These are phyloP conservation scores for Gavia stellata DNA, from an alignment of 2,113 vertebrate genomes.

Conservation along the genomic window DNA sequence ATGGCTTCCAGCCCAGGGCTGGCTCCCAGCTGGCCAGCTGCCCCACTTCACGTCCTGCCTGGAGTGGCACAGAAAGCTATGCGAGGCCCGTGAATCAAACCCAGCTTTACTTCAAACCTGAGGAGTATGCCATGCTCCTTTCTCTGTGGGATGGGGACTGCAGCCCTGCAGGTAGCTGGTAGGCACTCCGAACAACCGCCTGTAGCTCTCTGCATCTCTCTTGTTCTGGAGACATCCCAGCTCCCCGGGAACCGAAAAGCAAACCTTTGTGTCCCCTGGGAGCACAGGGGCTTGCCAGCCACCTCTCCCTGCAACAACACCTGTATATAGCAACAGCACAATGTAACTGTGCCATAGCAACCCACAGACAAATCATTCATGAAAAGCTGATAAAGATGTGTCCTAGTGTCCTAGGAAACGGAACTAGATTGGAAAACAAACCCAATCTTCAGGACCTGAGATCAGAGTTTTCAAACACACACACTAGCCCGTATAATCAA, in stretches of 20 bases:
- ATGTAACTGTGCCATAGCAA: background rate
- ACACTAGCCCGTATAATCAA: background rate
- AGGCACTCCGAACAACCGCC: background rate
- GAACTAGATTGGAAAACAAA: background rate
- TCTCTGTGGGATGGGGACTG: background rate
- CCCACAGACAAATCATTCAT: background rate
- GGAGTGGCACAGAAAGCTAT: background rate
- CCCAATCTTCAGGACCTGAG: background rate
- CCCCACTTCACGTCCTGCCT: too few species aligned
- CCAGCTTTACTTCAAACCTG: background rate
- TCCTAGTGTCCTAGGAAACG: background rate
- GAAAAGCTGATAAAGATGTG: background rate
- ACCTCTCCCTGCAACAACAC: background rate
- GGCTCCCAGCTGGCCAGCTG: background rate
- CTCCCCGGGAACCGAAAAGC: background rate
- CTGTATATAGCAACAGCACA: background rate
- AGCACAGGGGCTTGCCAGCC: background rate
- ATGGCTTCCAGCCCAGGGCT: background rate
- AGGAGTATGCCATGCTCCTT: background rate
- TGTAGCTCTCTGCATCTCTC: background rate
- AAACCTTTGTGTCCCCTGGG: background rate
- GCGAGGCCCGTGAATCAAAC: accelerated
- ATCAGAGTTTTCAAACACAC: background rate
- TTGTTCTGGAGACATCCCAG: background rate
- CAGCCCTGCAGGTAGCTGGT: background rate